Conservation (phyloP, 2,113 vertebrate species). For the Xiphorhynchus elegans region DNA sequence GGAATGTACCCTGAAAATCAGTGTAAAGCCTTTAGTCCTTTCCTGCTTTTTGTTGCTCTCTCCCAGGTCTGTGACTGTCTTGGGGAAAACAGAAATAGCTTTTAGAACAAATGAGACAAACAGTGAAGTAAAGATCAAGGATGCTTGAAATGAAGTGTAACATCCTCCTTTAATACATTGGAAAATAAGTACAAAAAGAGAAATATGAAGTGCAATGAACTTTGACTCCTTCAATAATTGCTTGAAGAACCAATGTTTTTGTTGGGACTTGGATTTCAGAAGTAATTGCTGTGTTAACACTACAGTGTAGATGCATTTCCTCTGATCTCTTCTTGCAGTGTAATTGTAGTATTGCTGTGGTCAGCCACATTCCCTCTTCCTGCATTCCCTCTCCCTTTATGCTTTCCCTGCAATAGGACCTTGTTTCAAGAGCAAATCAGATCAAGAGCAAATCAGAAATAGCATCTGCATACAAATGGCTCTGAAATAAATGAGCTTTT, state of each 20-base stretch:
- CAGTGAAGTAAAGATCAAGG: conserved; percentile 18
- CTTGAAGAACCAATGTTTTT: background rate
- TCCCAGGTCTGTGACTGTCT: background rate
- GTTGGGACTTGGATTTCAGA: background rate
- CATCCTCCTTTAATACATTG: background rate
- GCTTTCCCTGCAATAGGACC: background rate
- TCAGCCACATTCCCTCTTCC: background rate
- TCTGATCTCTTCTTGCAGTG: background rate
- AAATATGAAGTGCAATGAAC: background rate
- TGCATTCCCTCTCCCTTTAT: background rate
- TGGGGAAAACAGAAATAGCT: background rate
- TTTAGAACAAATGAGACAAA: background rate
- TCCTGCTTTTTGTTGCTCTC: background rate
- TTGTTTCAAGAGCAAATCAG: background rate
- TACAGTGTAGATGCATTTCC: background rate
- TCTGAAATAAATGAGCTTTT: background rate
- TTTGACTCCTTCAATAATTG: background rate
- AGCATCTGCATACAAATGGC: background rate
- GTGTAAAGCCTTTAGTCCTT: background rate
- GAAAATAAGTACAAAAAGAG: background rate
- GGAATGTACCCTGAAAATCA: background rate
- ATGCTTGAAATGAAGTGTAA: background rate
- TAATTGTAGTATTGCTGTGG: background rate
- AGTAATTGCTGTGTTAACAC: background rate
- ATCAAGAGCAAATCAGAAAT: background rate